phyloP scores from a whole-genome alignment of 2,113 vertebrate species.

The Aphelocoma coerulescens region DNA sequence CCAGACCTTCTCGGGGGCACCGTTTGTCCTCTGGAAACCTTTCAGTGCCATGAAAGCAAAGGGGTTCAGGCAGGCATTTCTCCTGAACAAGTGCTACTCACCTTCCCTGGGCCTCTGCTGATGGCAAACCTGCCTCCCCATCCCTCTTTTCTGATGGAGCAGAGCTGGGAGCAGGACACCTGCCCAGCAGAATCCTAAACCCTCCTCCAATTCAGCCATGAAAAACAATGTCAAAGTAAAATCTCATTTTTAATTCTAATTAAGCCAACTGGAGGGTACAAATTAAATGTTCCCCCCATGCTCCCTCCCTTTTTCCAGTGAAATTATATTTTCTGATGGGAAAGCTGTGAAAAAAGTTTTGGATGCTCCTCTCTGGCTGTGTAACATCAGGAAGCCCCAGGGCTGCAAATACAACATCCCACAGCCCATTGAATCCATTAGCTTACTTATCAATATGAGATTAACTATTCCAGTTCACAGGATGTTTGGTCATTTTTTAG shows the following conservation, averaged over 20 bases:
- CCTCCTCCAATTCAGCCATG: neutral
- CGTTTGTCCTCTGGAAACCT: neutral
- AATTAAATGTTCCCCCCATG: neutral
- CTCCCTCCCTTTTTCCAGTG: neutral
- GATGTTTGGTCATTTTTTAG: neutral
- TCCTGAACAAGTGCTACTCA: fast-evolving
- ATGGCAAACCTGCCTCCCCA: neutral
- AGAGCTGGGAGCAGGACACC: neutral
- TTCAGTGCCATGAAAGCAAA: neutral
- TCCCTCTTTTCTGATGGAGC: neutral
- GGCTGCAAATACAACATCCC: neutral
- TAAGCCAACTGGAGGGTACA: neutral
- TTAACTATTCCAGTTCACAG: constrained; percentile 30
- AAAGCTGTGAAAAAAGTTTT: neutral
- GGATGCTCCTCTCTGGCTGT: neutral
- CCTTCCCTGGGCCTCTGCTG: fast-evolving
- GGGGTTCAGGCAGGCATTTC: fast-evolving
- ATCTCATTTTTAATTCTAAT: neutral
- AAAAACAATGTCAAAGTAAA: neutral
- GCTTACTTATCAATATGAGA: constrained; percentile 29
- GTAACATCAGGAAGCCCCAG: neutral
- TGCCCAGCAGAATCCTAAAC: neutral
- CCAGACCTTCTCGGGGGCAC: neutral
- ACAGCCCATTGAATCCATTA: constrained; percentile 25
- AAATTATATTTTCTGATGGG: neutral